Evolutionary conservation across 2,888 invertebrate genomes (phyloP).

Genomic region (Tuta absoluta): DNA sequence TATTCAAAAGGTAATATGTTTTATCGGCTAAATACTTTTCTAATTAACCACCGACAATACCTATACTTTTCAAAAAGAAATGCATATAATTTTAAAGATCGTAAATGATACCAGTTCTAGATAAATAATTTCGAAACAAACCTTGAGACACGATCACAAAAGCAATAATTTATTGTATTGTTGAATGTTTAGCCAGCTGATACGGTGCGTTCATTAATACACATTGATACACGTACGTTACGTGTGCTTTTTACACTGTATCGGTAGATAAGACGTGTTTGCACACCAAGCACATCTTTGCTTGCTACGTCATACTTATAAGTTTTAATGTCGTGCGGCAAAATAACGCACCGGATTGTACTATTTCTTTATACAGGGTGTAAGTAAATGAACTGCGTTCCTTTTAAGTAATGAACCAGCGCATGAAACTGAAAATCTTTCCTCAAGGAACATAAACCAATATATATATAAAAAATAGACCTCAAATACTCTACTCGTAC

Average conservation of each 20-base stretch:
- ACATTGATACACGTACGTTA: constrained; percentile 49
- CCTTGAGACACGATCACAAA: constrained; percentile 28
- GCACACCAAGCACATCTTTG: background rate
- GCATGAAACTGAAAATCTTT: no score
- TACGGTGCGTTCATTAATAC: constrained; percentile 44
- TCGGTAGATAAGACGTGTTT: constrained; percentile 23
- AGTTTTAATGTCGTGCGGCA: no score
- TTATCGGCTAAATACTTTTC: background rate
- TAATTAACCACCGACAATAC: background rate
- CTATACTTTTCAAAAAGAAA: background rate
- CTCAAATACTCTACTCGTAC: no score
- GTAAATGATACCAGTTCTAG: background rate
- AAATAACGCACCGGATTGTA: no score
- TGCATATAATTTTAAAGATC: background rate
- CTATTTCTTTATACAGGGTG: no score
- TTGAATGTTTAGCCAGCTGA: constrained; percentile 69
- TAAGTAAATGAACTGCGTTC: no score
- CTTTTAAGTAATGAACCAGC: no score
- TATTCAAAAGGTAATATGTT: background rate
- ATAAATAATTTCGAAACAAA: constrained; percentile 5
- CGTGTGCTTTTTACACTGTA: constrained; percentile 17
- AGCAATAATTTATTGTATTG: constrained; percentile 59
- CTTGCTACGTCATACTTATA: no score
- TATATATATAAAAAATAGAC: no score
- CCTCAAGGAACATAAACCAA: no score